Evolutionary conservation across 2,797 vertebrate genomes (phyloP).

Genomic region (Pampus argenteus): DNA sequence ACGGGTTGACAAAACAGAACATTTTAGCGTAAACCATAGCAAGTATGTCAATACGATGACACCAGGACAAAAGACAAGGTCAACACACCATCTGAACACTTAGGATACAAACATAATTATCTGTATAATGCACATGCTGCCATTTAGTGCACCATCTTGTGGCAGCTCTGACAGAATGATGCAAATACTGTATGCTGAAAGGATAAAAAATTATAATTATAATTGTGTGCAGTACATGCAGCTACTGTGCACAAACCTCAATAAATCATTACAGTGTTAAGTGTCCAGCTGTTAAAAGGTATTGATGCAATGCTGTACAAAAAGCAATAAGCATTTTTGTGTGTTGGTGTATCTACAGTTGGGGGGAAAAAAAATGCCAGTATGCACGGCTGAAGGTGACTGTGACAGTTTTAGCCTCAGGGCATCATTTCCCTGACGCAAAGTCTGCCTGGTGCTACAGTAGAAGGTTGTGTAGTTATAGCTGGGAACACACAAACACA

Average conservation of each 20-base stretch:
- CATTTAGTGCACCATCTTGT: slow-evolving; percentile 12
- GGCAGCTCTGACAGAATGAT: neutral
- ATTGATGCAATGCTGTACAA: neutral
- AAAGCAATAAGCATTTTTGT: neutral
- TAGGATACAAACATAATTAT: neutral
- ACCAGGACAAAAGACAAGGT: neutral
- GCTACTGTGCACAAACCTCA: neutral
- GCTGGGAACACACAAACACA: slow-evolving; percentile 2
- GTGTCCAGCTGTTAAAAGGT: neutral
- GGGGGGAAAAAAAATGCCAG: slow-evolving; percentile 6
- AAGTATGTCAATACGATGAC: neutral
- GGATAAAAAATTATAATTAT: neutral
- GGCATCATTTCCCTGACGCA: slow-evolving; percentile 65
- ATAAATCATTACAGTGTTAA: slow-evolving; percentile 10
- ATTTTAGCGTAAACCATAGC: neutral
- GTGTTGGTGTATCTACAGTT: slow-evolving; percentile 16
- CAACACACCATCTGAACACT: neutral
- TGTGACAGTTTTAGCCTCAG: slow-evolving; percentile 65
- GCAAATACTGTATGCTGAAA: neutral
- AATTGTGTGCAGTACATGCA: neutral
- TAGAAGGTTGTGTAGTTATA: slow-evolving; percentile 56
- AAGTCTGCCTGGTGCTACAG: slow-evolving; percentile 54
- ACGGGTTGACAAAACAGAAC: neutral
- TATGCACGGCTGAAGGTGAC: slow-evolving; percentile 75
- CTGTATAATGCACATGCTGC: neutral